Conservation (phyloP, 2,797 vertebrate species). For the Urophycis tenuis region DNA sequence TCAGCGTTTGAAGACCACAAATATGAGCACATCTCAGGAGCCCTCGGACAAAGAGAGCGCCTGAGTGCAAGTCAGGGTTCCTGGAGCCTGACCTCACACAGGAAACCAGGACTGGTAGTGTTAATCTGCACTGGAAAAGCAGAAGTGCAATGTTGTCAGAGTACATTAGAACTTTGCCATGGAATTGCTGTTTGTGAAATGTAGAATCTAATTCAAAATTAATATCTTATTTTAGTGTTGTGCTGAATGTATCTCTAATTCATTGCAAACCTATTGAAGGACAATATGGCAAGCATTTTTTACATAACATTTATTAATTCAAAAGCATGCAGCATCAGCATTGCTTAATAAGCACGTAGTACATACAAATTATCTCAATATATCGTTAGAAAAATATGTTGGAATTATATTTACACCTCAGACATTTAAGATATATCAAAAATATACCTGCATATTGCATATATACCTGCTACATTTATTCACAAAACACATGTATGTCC, state of each 20-base stretch:
- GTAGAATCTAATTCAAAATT: slow-evolving; percentile 8
- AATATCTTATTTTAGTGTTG: not conserved
- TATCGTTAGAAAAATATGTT: slow-evolving; percentile 1
- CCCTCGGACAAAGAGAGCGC: slow-evolving; percentile 67
- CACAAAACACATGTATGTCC: slow-evolving; percentile 7
- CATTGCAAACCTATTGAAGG: not conserved
- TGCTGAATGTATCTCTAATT: not conserved
- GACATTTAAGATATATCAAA: not conserved
- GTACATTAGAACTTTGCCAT: not conserved
- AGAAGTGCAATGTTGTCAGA: not conserved
- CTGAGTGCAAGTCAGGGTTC: slow-evolving; percentile 12
- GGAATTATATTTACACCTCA: not conserved
- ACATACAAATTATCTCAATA: not conserved
- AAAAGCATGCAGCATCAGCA: slow-evolving; percentile 1
- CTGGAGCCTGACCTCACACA: not conserved
- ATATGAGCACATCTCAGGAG: slow-evolving; percentile 63
- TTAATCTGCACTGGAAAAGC: slow-evolving; percentile 12
- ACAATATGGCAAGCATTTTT: slow-evolving; percentile 18
- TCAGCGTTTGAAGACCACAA: slow-evolving; percentile 69
- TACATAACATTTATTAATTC: slow-evolving; percentile 46
- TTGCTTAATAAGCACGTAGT: not conserved
- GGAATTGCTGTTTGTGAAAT: not conserved
- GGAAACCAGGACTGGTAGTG: not conserved
- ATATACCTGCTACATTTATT: not conserved
- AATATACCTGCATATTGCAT: slow-evolving; percentile 3